Evolutionary conservation across 2,888 invertebrate species (phyloP).

Genomic region (Eristalinus aeneus): DNA sequence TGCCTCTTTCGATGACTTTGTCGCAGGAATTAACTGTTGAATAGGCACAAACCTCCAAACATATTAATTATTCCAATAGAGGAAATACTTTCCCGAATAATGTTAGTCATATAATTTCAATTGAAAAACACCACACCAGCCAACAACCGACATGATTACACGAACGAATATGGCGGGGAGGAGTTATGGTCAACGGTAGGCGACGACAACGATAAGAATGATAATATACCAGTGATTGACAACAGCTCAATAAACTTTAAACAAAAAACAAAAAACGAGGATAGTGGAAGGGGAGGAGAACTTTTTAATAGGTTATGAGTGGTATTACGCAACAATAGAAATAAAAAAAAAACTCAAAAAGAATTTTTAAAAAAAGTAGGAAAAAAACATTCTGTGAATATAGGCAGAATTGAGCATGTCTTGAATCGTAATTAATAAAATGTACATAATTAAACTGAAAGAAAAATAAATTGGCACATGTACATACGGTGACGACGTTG

Average conservation of each 20-base stretch:
- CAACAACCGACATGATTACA: background rate
- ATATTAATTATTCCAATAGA: slow-evolving; percentile 30
- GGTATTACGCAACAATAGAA: slow-evolving; percentile 61
- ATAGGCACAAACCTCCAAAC: slow-evolving; percentile 15
- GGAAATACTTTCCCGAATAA: slow-evolving; percentile 47
- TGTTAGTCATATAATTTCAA: slow-evolving; percentile 46
- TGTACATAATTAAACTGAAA: slow-evolving; percentile 50
- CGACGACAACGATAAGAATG: background rate
- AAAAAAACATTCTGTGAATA: slow-evolving; percentile 27
- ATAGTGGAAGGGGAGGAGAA: background rate
- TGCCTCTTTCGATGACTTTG: background rate
- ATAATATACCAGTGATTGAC: background rate
- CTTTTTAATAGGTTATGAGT: slow-evolving; percentile 34
- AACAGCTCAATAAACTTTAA: background rate
- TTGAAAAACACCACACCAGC: slow-evolving; percentile 7
- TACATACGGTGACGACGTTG: background rate
- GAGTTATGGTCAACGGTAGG: background rate
- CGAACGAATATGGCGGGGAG: background rate
- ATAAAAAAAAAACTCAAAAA: slow-evolving; percentile 50
- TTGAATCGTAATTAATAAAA: slow-evolving; percentile 63
- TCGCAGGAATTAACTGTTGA: slow-evolving; percentile 24
- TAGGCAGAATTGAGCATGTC: slow-evolving; percentile 51
- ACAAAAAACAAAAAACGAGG: background rate
- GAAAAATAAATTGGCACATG: slow-evolving; percentile 45
- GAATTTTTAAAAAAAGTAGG: background rate